A percentile compares a stretch with the other conserved stretches of the same genome.
Evolutionary conservation across 2,888 invertebrate genomes (phyloP).

Genomic region (Trisateles emortualis): DNA sequence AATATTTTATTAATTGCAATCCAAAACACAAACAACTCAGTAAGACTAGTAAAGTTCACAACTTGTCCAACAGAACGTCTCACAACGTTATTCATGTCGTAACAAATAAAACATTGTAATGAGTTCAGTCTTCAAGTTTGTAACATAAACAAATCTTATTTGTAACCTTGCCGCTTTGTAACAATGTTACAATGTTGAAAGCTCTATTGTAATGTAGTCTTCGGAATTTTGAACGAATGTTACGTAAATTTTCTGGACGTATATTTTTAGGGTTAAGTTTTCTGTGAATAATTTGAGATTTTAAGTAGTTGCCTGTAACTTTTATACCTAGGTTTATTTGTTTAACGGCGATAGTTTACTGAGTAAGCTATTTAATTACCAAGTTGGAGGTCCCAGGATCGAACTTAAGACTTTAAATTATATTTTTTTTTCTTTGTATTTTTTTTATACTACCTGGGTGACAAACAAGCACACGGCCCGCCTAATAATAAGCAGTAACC

Average conservation of each 20-base stretch:
- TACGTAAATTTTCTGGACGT: conserved; percentile 29
- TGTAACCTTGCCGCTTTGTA: conserved; percentile 33
- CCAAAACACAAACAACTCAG: conserved; percentile 8
- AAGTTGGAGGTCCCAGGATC: too few relatives aligned
- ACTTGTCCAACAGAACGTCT: conserved; percentile 29
- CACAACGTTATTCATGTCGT: conserved; percentile 10
- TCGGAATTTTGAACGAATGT: conserved; percentile 27
- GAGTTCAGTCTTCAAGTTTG: conserved; percentile 29
- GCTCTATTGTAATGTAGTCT: conserved; percentile 18
- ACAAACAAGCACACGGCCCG: too few relatives aligned
- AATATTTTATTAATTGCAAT: background rate
- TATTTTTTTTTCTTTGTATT: too few relatives aligned
- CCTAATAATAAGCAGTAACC: too few relatives aligned
- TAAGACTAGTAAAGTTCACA: conserved; percentile 22
- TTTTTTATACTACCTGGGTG: too few relatives aligned
- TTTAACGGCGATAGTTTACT: too few relatives aligned
- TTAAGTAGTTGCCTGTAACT: too few relatives aligned
- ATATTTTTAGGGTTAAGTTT: background rate
- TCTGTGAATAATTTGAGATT: too few relatives aligned
- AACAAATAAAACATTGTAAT: conserved; percentile 39
- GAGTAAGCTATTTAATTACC: too few relatives aligned
- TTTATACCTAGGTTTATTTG: too few relatives aligned
- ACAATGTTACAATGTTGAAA: conserved; percentile 18
- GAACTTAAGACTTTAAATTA: too few relatives aligned
- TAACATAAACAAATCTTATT: conserved; percentile 42